Percentiles rank a stretch among this genome's conserved stretches.
phyloP scores from a whole-genome alignment of 2,113 vertebrate genomes.

The Chaetorhynchus papuensis region DNA sequence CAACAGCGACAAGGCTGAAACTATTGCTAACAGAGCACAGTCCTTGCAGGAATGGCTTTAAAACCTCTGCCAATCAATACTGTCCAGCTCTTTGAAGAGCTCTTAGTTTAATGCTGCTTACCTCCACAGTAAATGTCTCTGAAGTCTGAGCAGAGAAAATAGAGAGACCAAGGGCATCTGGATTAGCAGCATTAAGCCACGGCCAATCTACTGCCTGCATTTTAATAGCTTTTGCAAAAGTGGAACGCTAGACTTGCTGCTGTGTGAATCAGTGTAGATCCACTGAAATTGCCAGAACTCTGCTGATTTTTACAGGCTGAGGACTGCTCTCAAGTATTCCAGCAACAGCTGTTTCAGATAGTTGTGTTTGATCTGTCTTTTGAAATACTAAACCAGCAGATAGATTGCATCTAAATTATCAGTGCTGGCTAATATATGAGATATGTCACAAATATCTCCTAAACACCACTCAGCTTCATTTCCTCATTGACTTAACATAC shows the following conservation, averaged over 20 bases:
- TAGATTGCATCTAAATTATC: neutral
- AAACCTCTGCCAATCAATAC: conserved; percentile 11
- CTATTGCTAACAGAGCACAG: neutral
- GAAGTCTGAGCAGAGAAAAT: neutral
- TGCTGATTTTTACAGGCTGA: neutral
- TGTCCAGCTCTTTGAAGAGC: conserved; percentile 30
- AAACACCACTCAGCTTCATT: neutral
- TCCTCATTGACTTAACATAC: neutral
- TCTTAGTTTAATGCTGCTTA: conserved; percentile 32
- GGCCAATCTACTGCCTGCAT: neutral
- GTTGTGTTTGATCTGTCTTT: neutral
- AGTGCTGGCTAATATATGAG: neutral
- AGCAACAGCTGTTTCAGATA: neutral
- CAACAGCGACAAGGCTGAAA: neutral
- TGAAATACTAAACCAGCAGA: neutral
- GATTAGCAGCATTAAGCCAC: conserved; percentile 14
- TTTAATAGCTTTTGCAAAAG: conserved; percentile 4
- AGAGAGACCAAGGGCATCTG: neutral
- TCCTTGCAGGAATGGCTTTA: neutral
- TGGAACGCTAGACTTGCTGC: neutral
- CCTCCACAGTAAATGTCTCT: neutral
- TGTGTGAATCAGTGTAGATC: neutral
- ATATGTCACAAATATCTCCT: neutral
- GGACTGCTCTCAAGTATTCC: neutral
- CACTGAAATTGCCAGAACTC: neutral